Conservation (phyloP, 2,888 invertebrate genomes). For the Imbricaverruca yamaguchii region DNA sequence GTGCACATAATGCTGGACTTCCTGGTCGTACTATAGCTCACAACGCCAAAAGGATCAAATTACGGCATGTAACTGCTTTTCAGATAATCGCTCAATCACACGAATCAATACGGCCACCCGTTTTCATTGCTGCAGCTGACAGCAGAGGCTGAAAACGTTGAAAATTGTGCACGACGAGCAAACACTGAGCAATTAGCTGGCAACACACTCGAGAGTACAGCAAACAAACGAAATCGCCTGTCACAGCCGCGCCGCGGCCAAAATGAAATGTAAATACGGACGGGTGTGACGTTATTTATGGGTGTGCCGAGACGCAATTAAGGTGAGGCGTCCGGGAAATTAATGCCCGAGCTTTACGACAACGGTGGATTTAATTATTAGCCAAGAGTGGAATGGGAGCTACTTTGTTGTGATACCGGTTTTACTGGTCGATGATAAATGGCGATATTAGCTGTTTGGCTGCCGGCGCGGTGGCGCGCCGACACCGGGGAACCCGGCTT, state of each 20-base stretch:
- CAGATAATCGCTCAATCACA: neutral
- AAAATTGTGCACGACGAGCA: conserved; percentile 3
- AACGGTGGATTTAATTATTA: conserved; percentile 21
- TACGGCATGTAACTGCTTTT: neutral
- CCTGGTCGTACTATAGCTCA: no score
- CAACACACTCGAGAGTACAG: conserved; percentile 15
- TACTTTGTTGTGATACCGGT: conserved; percentile 12
- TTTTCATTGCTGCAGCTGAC: neutral
- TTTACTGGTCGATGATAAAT: neutral
- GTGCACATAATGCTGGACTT: no score
- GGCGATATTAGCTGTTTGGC: conserved; percentile 7
- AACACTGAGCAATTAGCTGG: conserved; percentile 11
- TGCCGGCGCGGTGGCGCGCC: neutral
- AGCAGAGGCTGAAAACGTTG: neutral
- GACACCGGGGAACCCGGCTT: neutral
- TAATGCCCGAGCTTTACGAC: conserved; percentile 12
- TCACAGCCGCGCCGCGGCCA: neutral
- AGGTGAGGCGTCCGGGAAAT: conserved; percentile 19
- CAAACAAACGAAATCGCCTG: conserved; percentile 5
- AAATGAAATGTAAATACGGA: conserved; percentile 20
- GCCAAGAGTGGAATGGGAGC: conserved; percentile 15
- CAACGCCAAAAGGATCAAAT: neutral
- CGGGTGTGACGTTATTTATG: neutral
- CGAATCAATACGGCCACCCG: neutral
- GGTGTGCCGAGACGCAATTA: conserved; percentile 9